phyloP scores from a whole-genome alignment of 2,888 invertebrate species.

The Heliconius erato region DNA sequence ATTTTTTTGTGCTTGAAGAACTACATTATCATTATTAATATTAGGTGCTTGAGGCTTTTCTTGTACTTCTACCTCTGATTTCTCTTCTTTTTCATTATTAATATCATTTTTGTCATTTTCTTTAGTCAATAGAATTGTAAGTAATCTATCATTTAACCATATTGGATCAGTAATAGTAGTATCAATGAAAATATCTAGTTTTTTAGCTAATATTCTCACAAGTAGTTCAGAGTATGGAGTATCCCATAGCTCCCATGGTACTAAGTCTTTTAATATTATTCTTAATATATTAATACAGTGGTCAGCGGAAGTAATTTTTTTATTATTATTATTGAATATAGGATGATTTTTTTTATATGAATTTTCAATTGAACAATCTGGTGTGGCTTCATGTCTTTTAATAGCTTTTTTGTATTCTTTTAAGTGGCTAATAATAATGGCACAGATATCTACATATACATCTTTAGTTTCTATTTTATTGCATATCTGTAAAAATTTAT shows the following conservation, averaged over 20 bases:
- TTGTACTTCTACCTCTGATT: neutral
- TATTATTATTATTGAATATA: constrained; percentile 67
- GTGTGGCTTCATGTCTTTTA: constrained; percentile 84
- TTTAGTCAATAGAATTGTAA: constrained; percentile 65
- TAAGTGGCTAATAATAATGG: constrained; percentile 86
- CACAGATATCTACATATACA: constrained; percentile 77
- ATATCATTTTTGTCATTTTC: constrained; percentile 36
- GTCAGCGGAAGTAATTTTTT: constrained; percentile 79
- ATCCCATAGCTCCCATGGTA: constrained; percentile 89
- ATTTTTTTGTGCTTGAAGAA: constrained; percentile 32
- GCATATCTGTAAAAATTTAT: constrained; percentile 68
- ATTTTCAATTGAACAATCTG: constrained; percentile 73
- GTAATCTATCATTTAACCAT: constrained; percentile 79
- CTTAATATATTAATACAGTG: constrained; percentile 87
- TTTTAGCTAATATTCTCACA: constrained; percentile 87
- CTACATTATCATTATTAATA: constrained; percentile 23
- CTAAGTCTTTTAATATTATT: constrained; percentile 86
- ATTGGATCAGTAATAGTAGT: constrained; percentile 81
- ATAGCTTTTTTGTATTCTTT: constrained; percentile 88
- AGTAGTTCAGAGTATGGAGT: constrained; percentile 88
- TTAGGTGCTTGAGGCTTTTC: neutral
- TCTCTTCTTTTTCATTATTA: constrained; percentile 44
- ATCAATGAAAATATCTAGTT: constrained; percentile 81
- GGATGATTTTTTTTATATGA: constrained; percentile 80
- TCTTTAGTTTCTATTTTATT: constrained; percentile 80